Base-by-base conservation (phyloP, 2,113 vertebrate genomes). In the Indicator indicator region DNA sequence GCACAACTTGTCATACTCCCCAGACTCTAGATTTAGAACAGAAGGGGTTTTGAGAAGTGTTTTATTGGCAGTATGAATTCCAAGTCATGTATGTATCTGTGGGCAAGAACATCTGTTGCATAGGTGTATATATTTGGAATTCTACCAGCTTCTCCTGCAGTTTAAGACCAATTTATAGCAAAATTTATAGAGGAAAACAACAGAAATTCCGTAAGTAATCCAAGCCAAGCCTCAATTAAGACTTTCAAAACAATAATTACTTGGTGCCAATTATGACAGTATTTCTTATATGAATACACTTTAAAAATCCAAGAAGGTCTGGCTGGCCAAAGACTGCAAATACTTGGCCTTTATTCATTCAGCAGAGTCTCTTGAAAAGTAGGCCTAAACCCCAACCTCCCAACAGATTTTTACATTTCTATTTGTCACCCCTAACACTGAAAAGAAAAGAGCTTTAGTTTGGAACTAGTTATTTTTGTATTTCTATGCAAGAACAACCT, bases 231-330 rank as follows among this genome's bases (percentile, higher is more conserved):
- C 78, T 86, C 79, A 96, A 83, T 89, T 93, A 94, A 93, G 88
- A 54, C 91, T 86, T 91, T 68, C 72, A 95, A 94, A 95, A 79
- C 63, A 94, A 28, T 93, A 94, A 94, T 94, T 94, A 94, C 65
- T 78, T 26, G 33, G 52, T 93, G 85, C 84, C 91, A 93, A 64
- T 86, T 95, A 86, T 54, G 60, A 67, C 69, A 91, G 60, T 55
- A 78, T 48, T 93, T 85, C 78, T 71, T 75, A 87, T 11, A 80
- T 2, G 44, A 94, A 83, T 48, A 91, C 0, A 0, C 40, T 91
- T 77, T 83, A 77, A 58, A 69, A 93, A 91, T 46, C 44, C 69
- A 93, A 78, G 48, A 33, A 89, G 71, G 28, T 42, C 67, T 75
- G 83, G 77, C 67, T 75, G 83, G 77, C 38, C 79, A 69, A 62